A percentile compares a stretch with the other conserved stretches of the same genome.
phyloP scores from a whole-genome alignment of 1,140 invertebrate species.

The Magallana gigas region DNA sequence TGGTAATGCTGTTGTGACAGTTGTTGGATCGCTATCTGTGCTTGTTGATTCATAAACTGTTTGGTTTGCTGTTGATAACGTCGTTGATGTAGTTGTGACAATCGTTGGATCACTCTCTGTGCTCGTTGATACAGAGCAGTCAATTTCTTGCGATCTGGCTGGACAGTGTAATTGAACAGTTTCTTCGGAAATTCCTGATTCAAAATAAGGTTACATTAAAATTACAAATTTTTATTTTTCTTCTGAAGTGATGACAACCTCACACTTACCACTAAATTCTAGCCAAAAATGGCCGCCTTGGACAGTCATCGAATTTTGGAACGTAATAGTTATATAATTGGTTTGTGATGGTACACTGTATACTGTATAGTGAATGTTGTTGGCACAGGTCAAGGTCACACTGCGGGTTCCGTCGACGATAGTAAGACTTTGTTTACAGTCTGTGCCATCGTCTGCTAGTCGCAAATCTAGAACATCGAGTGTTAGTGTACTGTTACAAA shows the following conservation, averaged over 20 bases:
- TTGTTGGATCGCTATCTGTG: no score
- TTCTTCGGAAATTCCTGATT: background rate
- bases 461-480: background rate
- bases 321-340: background rate
- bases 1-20: no score
- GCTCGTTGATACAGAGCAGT: background rate
- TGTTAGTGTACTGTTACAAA: background rate
- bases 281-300: background rate
- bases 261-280: background rate
- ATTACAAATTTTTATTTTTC: no score
- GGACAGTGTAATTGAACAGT: background rate
- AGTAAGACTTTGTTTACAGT: background rate
- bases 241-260: no score
- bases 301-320: background rate
- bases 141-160: background rate
- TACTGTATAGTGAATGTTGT: background rate
- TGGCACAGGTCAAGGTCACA: background rate
- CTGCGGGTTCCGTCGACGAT: background rate
- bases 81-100: no score
- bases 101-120: background rate
- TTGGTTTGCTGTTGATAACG: no score
- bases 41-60: no score
- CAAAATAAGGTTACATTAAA: no score
- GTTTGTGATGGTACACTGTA: background rate
- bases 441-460: background rate